A percentile compares a stretch with the other conserved stretches of the same genome.
These are phyloP conservation scores for Atethmia centrago DNA, from an alignment of 2,888 invertebrate species.

Conservation along the genomic window DNA sequence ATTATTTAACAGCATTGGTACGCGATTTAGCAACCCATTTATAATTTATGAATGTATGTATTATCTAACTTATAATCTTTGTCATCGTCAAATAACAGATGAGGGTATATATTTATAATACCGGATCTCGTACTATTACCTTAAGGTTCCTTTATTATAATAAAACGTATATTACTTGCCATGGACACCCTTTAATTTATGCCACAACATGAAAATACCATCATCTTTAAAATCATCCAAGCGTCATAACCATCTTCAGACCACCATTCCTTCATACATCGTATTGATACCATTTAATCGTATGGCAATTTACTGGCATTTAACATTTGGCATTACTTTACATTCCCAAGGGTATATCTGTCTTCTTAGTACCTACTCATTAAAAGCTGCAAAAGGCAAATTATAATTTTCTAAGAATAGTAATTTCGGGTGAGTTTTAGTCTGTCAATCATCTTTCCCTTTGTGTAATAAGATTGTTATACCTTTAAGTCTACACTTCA, in stretches of 20 bases:
- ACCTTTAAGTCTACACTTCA: slow-evolving; percentile 1
- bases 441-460: slow-evolving; percentile 30
- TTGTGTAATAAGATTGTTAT: neutral
- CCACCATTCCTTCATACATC: neutral
- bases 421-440: slow-evolving; percentile 12
- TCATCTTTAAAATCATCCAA: neutral
- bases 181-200: too few relatives aligned
- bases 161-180: neutral
- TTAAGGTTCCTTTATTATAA: neutral
- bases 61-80: too few relatives aligned
- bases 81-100: too few relatives aligned
- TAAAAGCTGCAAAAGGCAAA: neutral
- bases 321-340: neutral
- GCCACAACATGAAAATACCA: neutral
- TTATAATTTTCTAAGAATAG: slow-evolving; percentile 25
- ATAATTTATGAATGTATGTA: too few relatives aligned
- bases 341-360: neutral
- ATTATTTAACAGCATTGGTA: too few relatives aligned
- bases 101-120: too few relatives aligned
- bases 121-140: too few relatives aligned
- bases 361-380: neutral
- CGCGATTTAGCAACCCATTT: too few relatives aligned
- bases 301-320: neutral
- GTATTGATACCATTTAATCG: neutral
- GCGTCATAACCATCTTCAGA: too few relatives aligned